A percentile compares a stretch with the other conserved stretches of the same genome.
phyloP scores from a whole-genome alignment of 2,888 invertebrate species.

The Eupithecia exiguata region DNA sequence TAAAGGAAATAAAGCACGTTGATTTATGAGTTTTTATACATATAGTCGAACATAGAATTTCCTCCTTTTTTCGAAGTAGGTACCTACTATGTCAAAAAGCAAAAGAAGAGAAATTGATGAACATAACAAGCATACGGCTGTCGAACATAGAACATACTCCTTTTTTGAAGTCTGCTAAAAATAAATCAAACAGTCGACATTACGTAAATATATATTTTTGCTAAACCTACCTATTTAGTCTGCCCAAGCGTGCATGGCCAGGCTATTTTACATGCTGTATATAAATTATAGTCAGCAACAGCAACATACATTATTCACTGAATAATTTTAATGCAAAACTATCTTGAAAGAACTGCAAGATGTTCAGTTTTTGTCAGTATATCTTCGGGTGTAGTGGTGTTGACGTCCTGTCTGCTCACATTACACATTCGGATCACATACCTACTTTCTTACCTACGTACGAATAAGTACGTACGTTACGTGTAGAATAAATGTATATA shows the following conservation, averaged over 20 bases:
- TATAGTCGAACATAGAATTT: no score
- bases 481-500: background rate
- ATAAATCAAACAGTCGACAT: no score
- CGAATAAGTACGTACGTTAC: background rate
- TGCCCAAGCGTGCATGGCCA: background rate
- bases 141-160: no score
- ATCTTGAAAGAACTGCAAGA: slow-evolving; percentile 24
- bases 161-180: no score
- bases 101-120: no score
- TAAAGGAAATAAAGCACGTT: no score
- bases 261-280: background rate
- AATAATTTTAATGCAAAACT: slow-evolving; percentile 53
- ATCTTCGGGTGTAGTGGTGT: slow-evolving; percentile 39
- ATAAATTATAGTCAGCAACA: slow-evolving; percentile 44
- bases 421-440: slow-evolving; percentile 10
- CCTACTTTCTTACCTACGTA: background rate
- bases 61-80: no score
- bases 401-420: slow-evolving; percentile 31
- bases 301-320: slow-evolving; percentile 59
- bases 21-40: no score
- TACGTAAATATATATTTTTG: background rate
- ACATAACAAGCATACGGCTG: no score
- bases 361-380: slow-evolving; percentile 48
- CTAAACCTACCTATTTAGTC: background rate
- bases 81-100: no score